Evolutionary conservation across 2,797 vertebrate species (phyloP), one percentile per base, ranked within the genome.

Genomic region (Neosilurus mollespiculum): DNA sequence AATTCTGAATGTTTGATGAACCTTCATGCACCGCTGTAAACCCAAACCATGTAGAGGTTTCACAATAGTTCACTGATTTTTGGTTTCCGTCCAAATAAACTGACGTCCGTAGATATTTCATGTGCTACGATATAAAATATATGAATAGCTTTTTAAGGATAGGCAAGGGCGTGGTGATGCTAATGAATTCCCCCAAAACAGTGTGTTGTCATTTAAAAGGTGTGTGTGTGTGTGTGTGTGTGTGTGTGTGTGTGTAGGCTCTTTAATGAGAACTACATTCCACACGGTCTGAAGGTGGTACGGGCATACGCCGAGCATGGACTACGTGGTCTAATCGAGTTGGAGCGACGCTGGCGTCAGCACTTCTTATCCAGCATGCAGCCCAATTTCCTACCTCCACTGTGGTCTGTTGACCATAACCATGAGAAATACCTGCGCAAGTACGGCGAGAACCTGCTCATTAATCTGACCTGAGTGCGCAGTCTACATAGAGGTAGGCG

Each of bases 271-370:
- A 94, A 91, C 34, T 98, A 96, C 58, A 64, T 96, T 61, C 96
- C 98, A 2, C 98, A 99, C 0, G 98, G 97, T n/a, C 95, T 98
- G 90, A 99, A 98, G 94, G 97, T 99, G 90, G 98, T 99, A 62
- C 95, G 90, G 43, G 92, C 90, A 4, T 94, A 95, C 16, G 94
- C 95, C 0, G 87, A 91, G 84, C 92, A 81, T 1, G 98, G 98
- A 73, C 94, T 99, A 80, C 91, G 85, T 8, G 96, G 97, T 69
- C 95, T 99, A 69, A 97, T 99, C 94, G 93, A 94, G 73, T 92
- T 99, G 93, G 98, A 99, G 92, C 93, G 95, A 16, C 95, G 96
- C 83, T 99, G 98, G 98, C 93, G 98, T 71, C 96, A 98, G 90
- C 98, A 99, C 91, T 99, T 99, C 91, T 94, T 99, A 90, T 93